Evolutionary conservation across 2,797 vertebrate genomes (phyloP).

Genomic region (Prunella strophiata): DNA sequence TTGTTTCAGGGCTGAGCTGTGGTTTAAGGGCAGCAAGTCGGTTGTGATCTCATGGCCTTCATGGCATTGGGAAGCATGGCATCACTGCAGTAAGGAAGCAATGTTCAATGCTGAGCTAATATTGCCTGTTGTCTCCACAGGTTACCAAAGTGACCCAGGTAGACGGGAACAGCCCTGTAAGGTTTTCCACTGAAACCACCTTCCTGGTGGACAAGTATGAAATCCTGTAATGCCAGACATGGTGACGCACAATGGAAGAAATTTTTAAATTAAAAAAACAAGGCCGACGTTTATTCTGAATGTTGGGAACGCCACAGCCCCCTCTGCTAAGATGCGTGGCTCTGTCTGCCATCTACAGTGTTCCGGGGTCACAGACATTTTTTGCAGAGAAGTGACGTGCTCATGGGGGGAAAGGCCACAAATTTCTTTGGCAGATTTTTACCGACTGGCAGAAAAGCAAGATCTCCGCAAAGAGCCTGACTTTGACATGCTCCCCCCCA

Average conservation of each 20-base stretch:
- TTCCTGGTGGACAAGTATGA: slow-evolving; percentile 98
- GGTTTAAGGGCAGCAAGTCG: not conserved
- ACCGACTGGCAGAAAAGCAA: slow-evolving; percentile 17
- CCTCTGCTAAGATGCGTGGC: slow-evolving; percentile 9
- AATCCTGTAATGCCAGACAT: slow-evolving; percentile 86
- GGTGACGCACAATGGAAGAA: slow-evolving; percentile 44
- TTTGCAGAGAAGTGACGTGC: slow-evolving; percentile 61
- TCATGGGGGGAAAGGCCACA: slow-evolving; percentile 64
- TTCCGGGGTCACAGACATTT: slow-evolving; percentile 62
- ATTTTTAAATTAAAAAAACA: slow-evolving; percentile 61
- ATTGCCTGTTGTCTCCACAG: slow-evolving; percentile 65
- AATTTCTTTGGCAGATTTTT: slow-evolving; percentile 71
- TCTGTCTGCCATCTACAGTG: slow-evolving; percentile 25
- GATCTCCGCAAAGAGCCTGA: slow-evolving; percentile 7
- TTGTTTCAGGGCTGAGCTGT: not conserved
- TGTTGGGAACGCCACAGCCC: slow-evolving; percentile 65
- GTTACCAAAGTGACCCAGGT: slow-evolving; percentile 94
- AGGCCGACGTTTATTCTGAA: slow-evolving; percentile 70
- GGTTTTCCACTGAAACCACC: slow-evolving; percentile 93
- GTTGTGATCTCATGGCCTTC: not conserved
- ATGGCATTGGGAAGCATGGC: accelerated
- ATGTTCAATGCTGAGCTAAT: not conserved
- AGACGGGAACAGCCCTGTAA: slow-evolving; percentile 87
- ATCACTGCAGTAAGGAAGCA: accelerated
- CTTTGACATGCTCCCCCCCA: not conserved